Conservation (phyloP, 2,888 invertebrate species). For the Penaeus monodon region DNA sequence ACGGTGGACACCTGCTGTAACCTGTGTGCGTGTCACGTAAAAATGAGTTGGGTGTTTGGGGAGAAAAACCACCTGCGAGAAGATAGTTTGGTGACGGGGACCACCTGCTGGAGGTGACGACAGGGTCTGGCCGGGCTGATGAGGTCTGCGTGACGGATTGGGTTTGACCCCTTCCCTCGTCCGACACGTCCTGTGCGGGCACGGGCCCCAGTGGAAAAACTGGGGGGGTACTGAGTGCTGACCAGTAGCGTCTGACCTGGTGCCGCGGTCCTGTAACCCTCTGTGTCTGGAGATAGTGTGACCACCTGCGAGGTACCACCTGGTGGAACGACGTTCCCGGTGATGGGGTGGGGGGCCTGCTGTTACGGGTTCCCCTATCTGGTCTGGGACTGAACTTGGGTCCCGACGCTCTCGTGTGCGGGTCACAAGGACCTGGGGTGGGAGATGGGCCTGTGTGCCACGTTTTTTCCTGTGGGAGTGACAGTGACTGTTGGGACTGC, state of each 20-base stretch:
- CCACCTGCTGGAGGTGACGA: slow-evolving; percentile 17
- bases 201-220: slow-evolving; percentile 1
- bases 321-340: slow-evolving; percentile 25
- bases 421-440: slow-evolving; percentile 8
- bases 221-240: slow-evolving; percentile 30
- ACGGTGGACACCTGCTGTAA: slow-evolving; percentile 18
- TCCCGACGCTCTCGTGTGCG: slow-evolving; percentile 19
- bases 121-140: slow-evolving; percentile 21
- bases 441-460: slow-evolving; percentile 22
- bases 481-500: slow-evolving; percentile 20
- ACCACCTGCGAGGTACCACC: slow-evolving; percentile 23
- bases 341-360: slow-evolving; percentile 12
- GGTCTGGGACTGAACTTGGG: slow-evolving; percentile 19
- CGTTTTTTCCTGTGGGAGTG: slow-evolving; percentile 8
- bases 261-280: slow-evolving; percentile 14
- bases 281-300: slow-evolving; percentile 23
- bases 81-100: slow-evolving; percentile 17
- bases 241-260: slow-evolving; percentile 33
- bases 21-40: slow-evolving; percentile 23
- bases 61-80: slow-evolving; percentile 17
- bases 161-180: slow-evolving; percentile 23
- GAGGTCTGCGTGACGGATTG: slow-evolving; percentile 19
- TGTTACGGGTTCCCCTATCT: slow-evolving; percentile 16
- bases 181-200: slow-evolving; percentile 20
- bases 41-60: slow-evolving; percentile 27